Evolutionary conservation across 2,888 invertebrate species (phyloP), one percentile per base, ranked within the genome.

Genomic region (Tiphia femorata): DNA sequence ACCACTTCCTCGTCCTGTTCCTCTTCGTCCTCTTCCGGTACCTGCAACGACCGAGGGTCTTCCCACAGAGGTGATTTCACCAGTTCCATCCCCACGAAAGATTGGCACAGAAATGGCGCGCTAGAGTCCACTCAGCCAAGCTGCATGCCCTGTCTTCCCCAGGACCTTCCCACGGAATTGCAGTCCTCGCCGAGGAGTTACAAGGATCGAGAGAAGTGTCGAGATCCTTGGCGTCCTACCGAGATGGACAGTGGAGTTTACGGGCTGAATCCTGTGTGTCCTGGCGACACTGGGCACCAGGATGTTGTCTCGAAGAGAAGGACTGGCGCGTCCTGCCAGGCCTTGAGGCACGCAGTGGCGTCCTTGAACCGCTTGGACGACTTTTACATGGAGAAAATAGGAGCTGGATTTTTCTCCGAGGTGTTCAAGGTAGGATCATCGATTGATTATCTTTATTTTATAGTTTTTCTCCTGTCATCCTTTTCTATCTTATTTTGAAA

Each of bases 381-480:
- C 87, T 97, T 98, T 85, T 88, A 91, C 70, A 89, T 92, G 82
- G 96, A 96, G 85, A 94, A 94, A 85, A 94, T 98, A 77, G 98
- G 97, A 42, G 88, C 92, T 46, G 98, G 98, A 64, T 98, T 98
- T 86, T 98, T 97, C 87, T 97, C 97, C 3, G 96, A 97, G 87
- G 97, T 98, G 62, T 97, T 94, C 86, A 97, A 97, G 93, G 98
- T 97, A 86, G 88, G 89, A n/a, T n/a, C n/a, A n/a, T n/a, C n/a
- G n/a, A n/a, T n/a, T n/a, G n/a, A n/a, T n/a, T n/a, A n/a, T n/a
- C n/a, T n/a, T n/a, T n/a, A n/a, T n/a, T n/a, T n/a, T n/a, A n/a
- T n/a, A n/a, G n/a, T n/a, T n/a, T n/a, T n/a, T n/a, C n/a, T n/a
- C n/a, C n/a, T n/a, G n/a, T n/a, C n/a, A n/a, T n/a, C n/a, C n/a